A percentile compares a stretch with the other conserved stretches of the same genome.
Conservation (phyloP, 2,888 invertebrate species). For the Drosophila mettleri region DNA sequence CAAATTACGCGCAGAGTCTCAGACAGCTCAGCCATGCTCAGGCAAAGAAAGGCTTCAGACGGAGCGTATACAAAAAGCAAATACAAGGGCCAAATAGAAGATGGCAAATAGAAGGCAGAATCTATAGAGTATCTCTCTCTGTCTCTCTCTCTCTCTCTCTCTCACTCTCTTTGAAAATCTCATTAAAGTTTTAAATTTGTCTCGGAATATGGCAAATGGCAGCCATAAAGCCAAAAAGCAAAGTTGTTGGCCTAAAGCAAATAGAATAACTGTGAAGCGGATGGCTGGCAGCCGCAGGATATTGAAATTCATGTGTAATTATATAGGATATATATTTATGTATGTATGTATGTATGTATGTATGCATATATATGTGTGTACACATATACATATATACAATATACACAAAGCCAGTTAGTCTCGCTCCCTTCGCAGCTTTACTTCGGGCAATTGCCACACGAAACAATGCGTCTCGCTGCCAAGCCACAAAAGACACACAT, state of each 20-base stretch:
- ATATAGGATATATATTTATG: constrained; percentile 41
- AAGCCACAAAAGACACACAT: constrained; percentile 37
- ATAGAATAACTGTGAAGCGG: constrained; percentile 25
- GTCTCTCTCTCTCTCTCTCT: neutral
- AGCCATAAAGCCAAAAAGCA: constrained; percentile 44
- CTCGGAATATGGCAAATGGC: constrained; percentile 44
- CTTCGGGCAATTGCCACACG: constrained; percentile 50
- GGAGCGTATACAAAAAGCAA: constrained; percentile 21
- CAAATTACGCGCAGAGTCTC: constrained; percentile 44
- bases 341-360: neutral
- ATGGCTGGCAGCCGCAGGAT: constrained; percentile 60
- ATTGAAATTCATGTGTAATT: constrained; percentile 79
- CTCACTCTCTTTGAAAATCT: neutral
- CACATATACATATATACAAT: neutral
- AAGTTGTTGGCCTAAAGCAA: constrained; percentile 31
- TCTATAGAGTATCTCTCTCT: neutral
- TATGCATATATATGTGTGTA: neutral
- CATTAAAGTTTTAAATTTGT: constrained; percentile 62
- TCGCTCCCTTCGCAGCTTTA: neutral
- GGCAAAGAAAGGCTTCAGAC: constrained; percentile 31
- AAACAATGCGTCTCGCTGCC: constrained; percentile 63
- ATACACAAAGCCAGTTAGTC: constrained; percentile 16
- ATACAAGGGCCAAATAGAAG: constrained; percentile 46
- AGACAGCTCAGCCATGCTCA: constrained; percentile 10
- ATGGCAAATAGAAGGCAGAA: constrained; percentile 22